These are phyloP conservation scores for Hydractinia echinata DNA, from an alignment of 30 jellyfish, hydroid and myxozoan genomes.

Conservation along the genomic window DNA sequence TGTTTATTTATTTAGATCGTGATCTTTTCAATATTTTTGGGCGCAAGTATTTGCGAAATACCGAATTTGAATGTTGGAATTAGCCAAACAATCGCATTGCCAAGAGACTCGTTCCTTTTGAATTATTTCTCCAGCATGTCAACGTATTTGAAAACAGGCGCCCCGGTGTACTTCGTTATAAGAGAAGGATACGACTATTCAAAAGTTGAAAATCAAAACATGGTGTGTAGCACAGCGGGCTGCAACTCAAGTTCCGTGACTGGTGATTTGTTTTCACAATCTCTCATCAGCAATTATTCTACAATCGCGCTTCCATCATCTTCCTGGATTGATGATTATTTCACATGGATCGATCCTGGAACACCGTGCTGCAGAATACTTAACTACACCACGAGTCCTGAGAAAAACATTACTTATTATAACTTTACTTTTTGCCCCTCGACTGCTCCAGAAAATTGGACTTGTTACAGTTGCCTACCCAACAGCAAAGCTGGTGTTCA, in stretches of 20 bases:
- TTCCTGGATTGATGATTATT: slow-evolving; percentile 94
- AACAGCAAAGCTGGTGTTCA: slow-evolving; percentile 45
- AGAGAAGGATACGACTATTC: slow-evolving; percentile 83
- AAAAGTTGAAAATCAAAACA: slow-evolving; percentile 40
- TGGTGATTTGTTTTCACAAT: slow-evolving; percentile 46
- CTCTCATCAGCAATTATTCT: slow-evolving; percentile 73
- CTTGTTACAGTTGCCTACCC: slow-evolving; percentile 67
- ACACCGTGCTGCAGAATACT: slow-evolving; percentile 82
- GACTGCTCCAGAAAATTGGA: slow-evolving; percentile 63
- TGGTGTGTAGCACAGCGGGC: slow-evolving; percentile 80
- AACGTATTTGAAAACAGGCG: slow-evolving; percentile 76
- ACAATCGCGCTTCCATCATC: slow-evolving; percentile 92
- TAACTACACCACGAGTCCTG: slow-evolving; percentile 53
- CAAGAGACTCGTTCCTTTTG: slow-evolving; percentile 83
- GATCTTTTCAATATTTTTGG: slow-evolving; percentile 45
- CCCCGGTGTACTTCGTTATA: slow-evolving; percentile 97
- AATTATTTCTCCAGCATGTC: slow-evolving; percentile 66
- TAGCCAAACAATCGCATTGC: slow-evolving; percentile 87
- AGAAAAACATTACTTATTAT: slow-evolving; percentile 40
- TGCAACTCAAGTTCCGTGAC: slow-evolving; percentile 65
- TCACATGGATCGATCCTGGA: slow-evolving; percentile 80
- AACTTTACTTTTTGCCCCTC: slow-evolving; percentile 51
- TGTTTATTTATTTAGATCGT: slow-evolving; percentile 45
- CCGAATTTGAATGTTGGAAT: slow-evolving; percentile 80
- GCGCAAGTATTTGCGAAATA: slow-evolving; percentile 46